Percentiles rank a stretch among this genome's conserved stretches.
phyloP scores from a whole-genome alignment of 2,888 invertebrate genomes.

The Drosophila meridionalis region DNA sequence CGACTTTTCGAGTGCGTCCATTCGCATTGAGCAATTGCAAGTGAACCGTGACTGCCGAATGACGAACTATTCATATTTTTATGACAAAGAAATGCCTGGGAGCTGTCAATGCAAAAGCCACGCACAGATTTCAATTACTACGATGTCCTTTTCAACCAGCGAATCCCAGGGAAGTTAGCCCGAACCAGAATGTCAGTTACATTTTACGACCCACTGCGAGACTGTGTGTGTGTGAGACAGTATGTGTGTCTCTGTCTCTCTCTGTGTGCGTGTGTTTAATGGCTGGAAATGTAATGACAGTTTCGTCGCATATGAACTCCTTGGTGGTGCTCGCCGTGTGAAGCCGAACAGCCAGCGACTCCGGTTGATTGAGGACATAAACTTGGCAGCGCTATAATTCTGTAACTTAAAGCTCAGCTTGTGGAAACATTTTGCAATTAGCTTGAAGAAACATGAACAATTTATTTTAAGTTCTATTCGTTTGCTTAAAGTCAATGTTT shows the following conservation, averaged over 20 bases:
- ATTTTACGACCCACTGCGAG: slow-evolving; percentile 61
- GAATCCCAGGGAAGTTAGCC: slow-evolving; percentile 4
- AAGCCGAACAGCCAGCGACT: slow-evolving; percentile 12
- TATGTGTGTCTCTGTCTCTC: not conserved
- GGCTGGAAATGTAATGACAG: slow-evolving; percentile 74
- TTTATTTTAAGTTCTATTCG: slow-evolving; percentile 8
- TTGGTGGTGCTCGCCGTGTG: slow-evolving; percentile 24
- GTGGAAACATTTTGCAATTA: slow-evolving; percentile 33
- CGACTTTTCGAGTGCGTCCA: slow-evolving; percentile 11
- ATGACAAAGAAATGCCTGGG: slow-evolving; percentile 46
- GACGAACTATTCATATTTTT: slow-evolving; percentile 61
- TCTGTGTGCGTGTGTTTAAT: slow-evolving; percentile 61
- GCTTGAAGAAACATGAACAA: slow-evolving; percentile 12
- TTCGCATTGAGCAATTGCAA: not conserved
- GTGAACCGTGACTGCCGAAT: slow-evolving; percentile 9
- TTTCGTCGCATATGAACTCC: slow-evolving; percentile 39
- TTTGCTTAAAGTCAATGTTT: slow-evolving; percentile 23
- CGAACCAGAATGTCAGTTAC: slow-evolving; percentile 46
- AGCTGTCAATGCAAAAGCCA: slow-evolving; percentile 19
- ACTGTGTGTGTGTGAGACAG: not conserved
- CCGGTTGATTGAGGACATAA: slow-evolving; percentile 36
- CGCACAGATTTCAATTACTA: slow-evolving; percentile 65
- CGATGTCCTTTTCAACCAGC: slow-evolving; percentile 6
- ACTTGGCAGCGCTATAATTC: slow-evolving; percentile 18
- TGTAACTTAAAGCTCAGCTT: slow-evolving; percentile 31